phyloP scores from a whole-genome alignment of 2,888 invertebrate species.

The Theodoxus fluviatilis region DNA sequence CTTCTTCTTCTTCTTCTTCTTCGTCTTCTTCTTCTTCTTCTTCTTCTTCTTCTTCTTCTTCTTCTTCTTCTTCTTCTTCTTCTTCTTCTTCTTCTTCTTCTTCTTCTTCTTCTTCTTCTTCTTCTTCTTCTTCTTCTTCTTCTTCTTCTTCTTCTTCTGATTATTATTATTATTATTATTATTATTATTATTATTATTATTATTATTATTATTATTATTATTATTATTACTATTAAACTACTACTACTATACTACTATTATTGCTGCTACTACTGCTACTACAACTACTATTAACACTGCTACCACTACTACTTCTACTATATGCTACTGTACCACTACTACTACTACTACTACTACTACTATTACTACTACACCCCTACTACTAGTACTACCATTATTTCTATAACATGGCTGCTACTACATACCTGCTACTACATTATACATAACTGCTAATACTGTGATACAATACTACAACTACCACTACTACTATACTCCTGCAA shows the following conservation, averaged over 20 bases:
- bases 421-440: no score
- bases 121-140: conserved; percentile 5
- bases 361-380: no score
- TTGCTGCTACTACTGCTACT: not conserved
- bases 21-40: not conserved
- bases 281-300: not conserved
- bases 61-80: not conserved
- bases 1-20: not conserved
- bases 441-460: no score
- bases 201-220: conserved; percentile 7
- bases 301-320: no score
- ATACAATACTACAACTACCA: no score
- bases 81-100: not conserved
- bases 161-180: not conserved
- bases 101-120: conserved; percentile 7
- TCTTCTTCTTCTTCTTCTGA: not conserved
- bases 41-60: not conserved
- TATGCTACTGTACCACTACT: no score
- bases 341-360: no score
- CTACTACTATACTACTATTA: conserved; percentile 12
- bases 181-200: conserved; percentile 3
- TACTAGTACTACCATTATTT: no score
- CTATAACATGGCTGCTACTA: no score
- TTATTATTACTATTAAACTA: conserved; percentile 11
- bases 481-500: no score